Percentiles rank a stretch among this genome's conserved stretches.
Conservation (phyloP, 2,113 vertebrate genomes). For the Triplophysa siluroides region DNA sequence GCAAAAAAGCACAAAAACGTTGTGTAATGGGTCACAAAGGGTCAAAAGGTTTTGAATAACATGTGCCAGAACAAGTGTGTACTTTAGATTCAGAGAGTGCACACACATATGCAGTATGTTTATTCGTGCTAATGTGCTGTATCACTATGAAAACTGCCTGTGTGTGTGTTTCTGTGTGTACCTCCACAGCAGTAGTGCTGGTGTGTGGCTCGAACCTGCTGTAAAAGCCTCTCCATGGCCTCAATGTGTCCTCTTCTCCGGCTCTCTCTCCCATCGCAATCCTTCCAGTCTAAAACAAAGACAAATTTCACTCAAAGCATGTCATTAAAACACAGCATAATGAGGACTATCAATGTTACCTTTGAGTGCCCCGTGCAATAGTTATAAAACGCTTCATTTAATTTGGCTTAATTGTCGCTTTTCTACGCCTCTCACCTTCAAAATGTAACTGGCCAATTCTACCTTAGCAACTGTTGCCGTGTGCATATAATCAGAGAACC, state of each 20-base stretch:
- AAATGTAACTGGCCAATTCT: background rate
- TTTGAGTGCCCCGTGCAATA: background rate
- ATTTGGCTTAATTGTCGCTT: background rate
- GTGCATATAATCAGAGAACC: background rate
- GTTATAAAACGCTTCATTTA: background rate
- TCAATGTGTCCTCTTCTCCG: conserved; percentile 86
- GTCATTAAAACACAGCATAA: background rate
- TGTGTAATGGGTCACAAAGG: too few relatives aligned
- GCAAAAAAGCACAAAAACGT: too few relatives aligned
- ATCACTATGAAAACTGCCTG: background rate
- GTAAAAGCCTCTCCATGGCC: conserved; percentile 89
- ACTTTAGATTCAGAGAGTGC: too few relatives aligned
- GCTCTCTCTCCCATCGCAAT: conserved; percentile 82
- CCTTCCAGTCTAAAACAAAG: conserved; percentile 87
- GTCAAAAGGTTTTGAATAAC: too few relatives aligned
- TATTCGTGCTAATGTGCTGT: background rate
- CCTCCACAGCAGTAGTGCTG: conserved; percentile 57
- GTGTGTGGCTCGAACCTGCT: conserved; percentile 84
- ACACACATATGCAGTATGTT: too few relatives aligned
- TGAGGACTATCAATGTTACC: background rate
- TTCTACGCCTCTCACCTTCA: background rate
- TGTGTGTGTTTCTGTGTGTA: conserved; percentile 35
- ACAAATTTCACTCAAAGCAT: conserved; percentile 11
- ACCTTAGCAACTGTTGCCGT: background rate
- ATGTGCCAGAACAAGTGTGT: too few relatives aligned